phyloP scores from a whole-genome alignment of 2,797 vertebrate species.

The Phylloscopus collybita region DNA sequence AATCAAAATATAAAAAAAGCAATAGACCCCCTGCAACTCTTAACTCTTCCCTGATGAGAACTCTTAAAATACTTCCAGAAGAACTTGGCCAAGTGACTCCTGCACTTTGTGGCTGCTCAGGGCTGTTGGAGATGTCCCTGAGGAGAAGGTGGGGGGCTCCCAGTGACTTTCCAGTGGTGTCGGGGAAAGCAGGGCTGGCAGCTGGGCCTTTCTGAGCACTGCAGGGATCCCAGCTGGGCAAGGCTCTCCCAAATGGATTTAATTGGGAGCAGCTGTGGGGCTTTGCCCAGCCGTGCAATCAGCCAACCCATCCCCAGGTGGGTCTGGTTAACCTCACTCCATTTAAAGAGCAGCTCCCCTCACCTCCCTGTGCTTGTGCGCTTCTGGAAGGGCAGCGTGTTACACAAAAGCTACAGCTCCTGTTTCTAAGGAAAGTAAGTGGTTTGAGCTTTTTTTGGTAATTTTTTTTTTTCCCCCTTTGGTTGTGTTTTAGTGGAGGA shows the following conservation, averaged over 20 bases:
- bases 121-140: background rate
- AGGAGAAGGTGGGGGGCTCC: background rate
- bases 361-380: fast-evolving
- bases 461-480: background rate
- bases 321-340: background rate
- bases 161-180: background rate
- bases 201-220: fast-evolving
- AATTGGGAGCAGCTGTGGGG: background rate
- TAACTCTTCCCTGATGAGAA: background rate
- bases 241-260: background rate
- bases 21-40: background rate
- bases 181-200: background rate
- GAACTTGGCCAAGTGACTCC: background rate
- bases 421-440: background rate
- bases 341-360: background rate
- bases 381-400: fast-evolving
- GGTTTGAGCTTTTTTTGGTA: fast-evolving
- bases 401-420: background rate
- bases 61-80: background rate
- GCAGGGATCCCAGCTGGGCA: background rate
- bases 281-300: background rate
- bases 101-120: background rate
- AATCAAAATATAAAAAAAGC: background rate
- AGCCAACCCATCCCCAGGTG: background rate
- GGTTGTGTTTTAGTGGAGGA: background rate